A percentile compares a stretch with the other conserved stretches of the same genome.
Conservation (phyloP, 2,113 vertebrate species). For the Vulpes lagopus region DNA sequence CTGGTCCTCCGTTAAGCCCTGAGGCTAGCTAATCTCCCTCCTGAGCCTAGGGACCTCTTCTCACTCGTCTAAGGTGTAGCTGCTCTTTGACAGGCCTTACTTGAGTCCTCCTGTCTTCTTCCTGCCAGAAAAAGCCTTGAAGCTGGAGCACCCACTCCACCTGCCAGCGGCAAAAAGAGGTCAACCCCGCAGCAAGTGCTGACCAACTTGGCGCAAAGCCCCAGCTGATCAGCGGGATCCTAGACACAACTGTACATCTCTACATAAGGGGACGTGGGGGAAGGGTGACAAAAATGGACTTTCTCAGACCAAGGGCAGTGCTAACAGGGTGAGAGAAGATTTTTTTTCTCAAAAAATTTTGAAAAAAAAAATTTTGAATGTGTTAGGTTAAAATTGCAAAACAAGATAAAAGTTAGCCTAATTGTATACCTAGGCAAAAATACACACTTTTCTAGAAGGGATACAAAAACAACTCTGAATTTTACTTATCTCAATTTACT, state of each 20-base stretch:
- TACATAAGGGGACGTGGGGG: not conserved
- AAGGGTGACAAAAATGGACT: not conserved
- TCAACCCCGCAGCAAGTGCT: constrained; percentile 44
- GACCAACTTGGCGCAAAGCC: constrained; percentile 61
- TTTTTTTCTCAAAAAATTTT: not conserved
- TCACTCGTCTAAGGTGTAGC: not conserved
- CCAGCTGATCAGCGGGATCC: constrained; percentile 14
- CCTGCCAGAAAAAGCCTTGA: constrained; percentile 45
- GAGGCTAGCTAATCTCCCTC: not conserved
- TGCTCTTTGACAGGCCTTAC: not conserved
- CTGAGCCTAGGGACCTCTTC: not conserved
- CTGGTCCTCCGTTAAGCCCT: not conserved
- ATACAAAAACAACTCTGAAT: not conserved
- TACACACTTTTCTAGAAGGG: not conserved
- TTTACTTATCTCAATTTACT: not conserved
- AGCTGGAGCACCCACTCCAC: constrained; percentile 44
- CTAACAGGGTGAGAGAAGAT: not conserved
- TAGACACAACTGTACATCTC: not conserved
- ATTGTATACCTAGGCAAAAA: not conserved
- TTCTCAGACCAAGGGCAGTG: not conserved
- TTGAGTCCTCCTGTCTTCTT: not conserved
- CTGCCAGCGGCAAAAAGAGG: constrained; percentile 63
- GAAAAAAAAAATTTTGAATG: not conserved
- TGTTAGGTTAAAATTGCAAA: not conserved
- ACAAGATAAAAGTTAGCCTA: not conserved